phyloP scores from a whole-genome alignment of 1,140 invertebrate species.

The Stegodyphus mimosarum region DNA sequence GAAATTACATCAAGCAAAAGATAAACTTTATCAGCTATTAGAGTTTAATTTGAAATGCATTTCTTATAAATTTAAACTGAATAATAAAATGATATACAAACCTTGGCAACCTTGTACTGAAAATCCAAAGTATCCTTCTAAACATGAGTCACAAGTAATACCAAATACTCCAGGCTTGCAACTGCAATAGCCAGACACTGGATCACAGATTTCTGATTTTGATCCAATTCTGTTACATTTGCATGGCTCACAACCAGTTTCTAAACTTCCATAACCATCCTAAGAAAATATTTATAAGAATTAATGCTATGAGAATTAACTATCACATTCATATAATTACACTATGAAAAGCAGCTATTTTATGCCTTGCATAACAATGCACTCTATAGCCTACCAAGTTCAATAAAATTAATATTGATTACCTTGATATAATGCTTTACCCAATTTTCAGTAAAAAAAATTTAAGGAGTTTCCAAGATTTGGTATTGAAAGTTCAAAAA shows the following conservation, averaged over 20 bases:
- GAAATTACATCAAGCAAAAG: too few species aligned
- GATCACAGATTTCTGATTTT: constrained; percentile 70
- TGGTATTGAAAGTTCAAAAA: too few species aligned
- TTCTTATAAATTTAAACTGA: too few species aligned
- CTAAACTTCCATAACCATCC: constrained; percentile 72
- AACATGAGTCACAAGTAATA: constrained; percentile 76
- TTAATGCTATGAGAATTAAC: not conserved
- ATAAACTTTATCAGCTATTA: too few species aligned
- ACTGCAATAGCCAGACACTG: constrained; percentile 72
- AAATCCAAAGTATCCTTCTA: constrained; percentile 85
- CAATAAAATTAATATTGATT: not conserved
- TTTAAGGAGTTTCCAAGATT: too few species aligned
- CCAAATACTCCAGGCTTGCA: constrained; percentile 73
- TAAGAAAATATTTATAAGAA: constrained; percentile 61
- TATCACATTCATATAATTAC: not conserved
- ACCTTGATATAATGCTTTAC: not conserved
- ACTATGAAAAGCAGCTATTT: too few species aligned
- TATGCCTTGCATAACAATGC: too few species aligned
- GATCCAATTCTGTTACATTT: constrained; percentile 68
- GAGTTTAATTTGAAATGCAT: too few species aligned
- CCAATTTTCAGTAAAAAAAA: too few species aligned
- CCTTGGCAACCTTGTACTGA: constrained; percentile 75
- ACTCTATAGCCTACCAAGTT: not conserved
- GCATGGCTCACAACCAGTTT: constrained; percentile 70
- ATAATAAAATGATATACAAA: constrained; percentile 56